Evolutionary conservation across 2,888 invertebrate genomes (phyloP).

Genomic region (Cryptus armator): DNA sequence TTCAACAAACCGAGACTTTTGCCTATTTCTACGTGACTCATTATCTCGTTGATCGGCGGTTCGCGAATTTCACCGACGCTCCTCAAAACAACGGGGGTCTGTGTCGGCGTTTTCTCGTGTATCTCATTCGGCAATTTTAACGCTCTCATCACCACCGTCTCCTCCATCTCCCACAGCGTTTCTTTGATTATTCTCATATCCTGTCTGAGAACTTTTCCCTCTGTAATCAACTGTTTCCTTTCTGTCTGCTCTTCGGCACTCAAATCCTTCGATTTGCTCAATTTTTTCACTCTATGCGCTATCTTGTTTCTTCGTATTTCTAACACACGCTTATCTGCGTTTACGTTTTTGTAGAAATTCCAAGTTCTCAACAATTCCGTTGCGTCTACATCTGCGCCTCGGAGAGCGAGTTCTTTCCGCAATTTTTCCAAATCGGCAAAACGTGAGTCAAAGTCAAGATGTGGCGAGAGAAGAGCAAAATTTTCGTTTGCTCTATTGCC

Average conservation of each 20-base stretch:
- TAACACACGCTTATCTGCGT: constrained; percentile 86
- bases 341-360: constrained; percentile 87
- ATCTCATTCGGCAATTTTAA: constrained; percentile 90
- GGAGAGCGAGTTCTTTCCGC: constrained; percentile 86
- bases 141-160: constrained; percentile 88
- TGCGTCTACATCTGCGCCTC: constrained; percentile 87
- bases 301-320: constrained; percentile 86
- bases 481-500: constrained; percentile 90
- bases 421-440: constrained; percentile 86
- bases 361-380: constrained; percentile 87
- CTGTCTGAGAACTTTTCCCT: constrained; percentile 87
- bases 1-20: constrained; percentile 86
- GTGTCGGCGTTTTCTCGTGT: constrained; percentile 88
- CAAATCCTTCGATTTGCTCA: constrained; percentile 74
- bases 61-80: constrained; percentile 68
- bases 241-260: constrained; percentile 82
- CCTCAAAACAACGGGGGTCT: constrained; percentile 69
- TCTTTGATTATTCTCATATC: constrained; percentile 89
- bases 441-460: constrained; percentile 88
- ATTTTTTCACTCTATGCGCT: constrained; percentile 85
- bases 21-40: constrained; percentile 87
- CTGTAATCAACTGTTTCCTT: constrained; percentile 87
- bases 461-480: constrained; percentile 89
- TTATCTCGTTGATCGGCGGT: constrained; percentile 30
- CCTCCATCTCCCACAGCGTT: constrained; percentile 91